These are phyloP conservation scores for Calephelis virginiensis DNA, from an alignment of 1,140 invertebrate species.

Conservation along the genomic window DNA sequence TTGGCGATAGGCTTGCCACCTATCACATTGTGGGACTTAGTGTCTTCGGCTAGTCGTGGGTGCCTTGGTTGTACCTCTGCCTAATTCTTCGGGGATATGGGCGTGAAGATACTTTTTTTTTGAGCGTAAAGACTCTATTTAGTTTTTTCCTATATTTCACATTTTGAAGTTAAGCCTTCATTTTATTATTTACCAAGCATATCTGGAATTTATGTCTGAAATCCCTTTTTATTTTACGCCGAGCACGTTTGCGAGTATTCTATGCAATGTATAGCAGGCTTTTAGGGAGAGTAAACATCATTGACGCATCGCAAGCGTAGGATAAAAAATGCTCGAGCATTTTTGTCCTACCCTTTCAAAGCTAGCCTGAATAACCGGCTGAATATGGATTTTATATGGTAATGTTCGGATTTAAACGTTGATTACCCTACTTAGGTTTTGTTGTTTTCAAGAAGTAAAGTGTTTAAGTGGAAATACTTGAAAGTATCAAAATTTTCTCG, in stretches of 20 bases:
- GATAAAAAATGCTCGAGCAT: conserved; percentile 32
- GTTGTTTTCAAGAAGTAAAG: too few species aligned
- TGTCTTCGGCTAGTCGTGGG: too few species aligned
- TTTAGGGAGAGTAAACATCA: conserved; percentile 57
- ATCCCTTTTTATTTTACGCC: conserved; percentile 15
- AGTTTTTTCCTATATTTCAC: background rate
- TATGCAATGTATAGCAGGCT: conserved; percentile 38
- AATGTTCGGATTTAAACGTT: conserved; percentile 8
- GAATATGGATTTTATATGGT: conserved; percentile 25
- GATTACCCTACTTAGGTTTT: background rate
- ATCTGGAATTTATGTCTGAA: conserved; percentile 6
- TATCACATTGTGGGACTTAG: too few species aligned
- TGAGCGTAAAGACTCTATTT: too few species aligned
- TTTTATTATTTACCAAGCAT: conserved; percentile 6
- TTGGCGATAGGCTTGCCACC: too few species aligned
- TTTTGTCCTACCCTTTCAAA: conserved; percentile 35
- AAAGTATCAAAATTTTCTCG: too few species aligned
- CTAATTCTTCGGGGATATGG: too few species aligned
- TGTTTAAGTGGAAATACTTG: too few species aligned
- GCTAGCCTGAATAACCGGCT: conserved; percentile 25
- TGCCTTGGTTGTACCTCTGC: too few species aligned
- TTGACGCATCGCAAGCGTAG: conserved; percentile 41
- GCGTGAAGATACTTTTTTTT: too few species aligned
- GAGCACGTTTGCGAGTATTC: conserved; percentile 29
- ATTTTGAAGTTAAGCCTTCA: background rate